A percentile compares a stretch with the other conserved stretches of the same genome.
phyloP scores from a whole-genome alignment of 2,797 vertebrate genomes.

The Ptychobarbus kaznakovi region DNA sequence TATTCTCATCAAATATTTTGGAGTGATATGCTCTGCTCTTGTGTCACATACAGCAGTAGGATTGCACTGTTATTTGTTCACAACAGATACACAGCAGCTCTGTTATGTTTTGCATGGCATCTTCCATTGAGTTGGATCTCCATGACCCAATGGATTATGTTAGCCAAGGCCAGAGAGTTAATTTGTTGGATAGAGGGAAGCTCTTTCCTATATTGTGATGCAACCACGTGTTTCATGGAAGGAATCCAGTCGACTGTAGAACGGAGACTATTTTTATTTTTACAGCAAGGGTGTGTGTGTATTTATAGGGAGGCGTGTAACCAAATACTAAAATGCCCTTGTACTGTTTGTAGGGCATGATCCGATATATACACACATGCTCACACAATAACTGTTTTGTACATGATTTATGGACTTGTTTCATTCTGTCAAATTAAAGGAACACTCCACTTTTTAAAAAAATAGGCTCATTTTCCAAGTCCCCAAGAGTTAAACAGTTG shows the following conservation, averaged over 20 bases:
- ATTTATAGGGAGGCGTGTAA: slow-evolving; percentile 58
- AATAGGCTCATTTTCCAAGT: too few relatives aligned
- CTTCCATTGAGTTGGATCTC: slow-evolving; percentile 37
- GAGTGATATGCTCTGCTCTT: slow-evolving; percentile 5
- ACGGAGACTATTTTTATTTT: slow-evolving; percentile 60
- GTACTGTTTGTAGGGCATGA: slow-evolving; percentile 40
- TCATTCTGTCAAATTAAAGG: neutral
- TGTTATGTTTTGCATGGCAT: neutral
- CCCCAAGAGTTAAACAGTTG: too few relatives aligned
- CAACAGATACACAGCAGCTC: neutral
- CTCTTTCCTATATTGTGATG: slow-evolving; percentile 40
- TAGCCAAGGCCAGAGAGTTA: slow-evolving; percentile 25
- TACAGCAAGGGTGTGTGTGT: slow-evolving; percentile 56
- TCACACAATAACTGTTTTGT: neutral
- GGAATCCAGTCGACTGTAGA: slow-evolving; percentile 37
- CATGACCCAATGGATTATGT: slow-evolving; percentile 20
- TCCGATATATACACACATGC: neutral
- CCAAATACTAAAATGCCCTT: slow-evolving; percentile 59
- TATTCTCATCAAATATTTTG: slow-evolving; percentile 14
- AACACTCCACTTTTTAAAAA: too few relatives aligned
- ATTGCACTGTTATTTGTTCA: neutral
- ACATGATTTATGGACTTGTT: neutral
- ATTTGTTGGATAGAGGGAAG: slow-evolving; percentile 32
- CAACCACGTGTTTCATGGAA: slow-evolving; percentile 55
- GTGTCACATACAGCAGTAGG: neutral